Conservation (phyloP, 2,797 vertebrate genomes). For the Staurois parvus region DNA sequence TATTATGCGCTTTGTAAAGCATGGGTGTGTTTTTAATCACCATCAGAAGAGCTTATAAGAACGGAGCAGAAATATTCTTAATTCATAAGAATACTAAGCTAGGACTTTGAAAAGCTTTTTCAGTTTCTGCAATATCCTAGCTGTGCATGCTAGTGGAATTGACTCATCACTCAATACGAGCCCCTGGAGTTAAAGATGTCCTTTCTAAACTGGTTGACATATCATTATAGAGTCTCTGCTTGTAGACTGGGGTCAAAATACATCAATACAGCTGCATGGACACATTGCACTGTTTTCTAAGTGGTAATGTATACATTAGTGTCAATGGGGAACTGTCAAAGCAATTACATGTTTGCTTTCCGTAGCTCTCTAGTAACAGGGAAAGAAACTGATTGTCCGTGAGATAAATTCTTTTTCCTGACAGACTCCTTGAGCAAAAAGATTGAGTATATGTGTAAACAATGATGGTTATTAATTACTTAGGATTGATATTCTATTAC, state of each 20-base stretch:
- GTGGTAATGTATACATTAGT: constrained; percentile 59
- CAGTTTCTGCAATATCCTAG: constrained; percentile 22
- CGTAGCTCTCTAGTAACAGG: constrained; percentile 1
- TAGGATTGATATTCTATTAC: background rate
- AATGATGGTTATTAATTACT: constrained; percentile 3
- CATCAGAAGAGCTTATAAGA: background rate
- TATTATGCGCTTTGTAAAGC: too few species aligned
- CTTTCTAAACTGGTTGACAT: constrained; percentile 60
- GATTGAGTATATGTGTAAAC: background rate
- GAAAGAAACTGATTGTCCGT: background rate
- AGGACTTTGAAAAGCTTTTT: constrained; percentile 18
- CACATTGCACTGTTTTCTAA: constrained; percentile 38
- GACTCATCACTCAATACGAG: constrained; percentile 61
- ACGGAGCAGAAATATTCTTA: background rate
- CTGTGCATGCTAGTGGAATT: constrained; percentile 58
- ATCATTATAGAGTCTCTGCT: constrained; percentile 45
- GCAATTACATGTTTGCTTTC: constrained; percentile 37
- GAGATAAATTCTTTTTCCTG: background rate
- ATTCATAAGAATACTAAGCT: constrained; percentile 1
- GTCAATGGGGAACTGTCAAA: constrained; percentile 52
- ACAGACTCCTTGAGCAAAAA: background rate
- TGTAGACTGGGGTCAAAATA: constrained; percentile 57
- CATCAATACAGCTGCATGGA: constrained; percentile 57
- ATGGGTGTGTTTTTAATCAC: background rate
- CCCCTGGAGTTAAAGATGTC: constrained; percentile 61